A percentile compares a stretch with the other conserved stretches of the same genome.
Conservation (phyloP, 1,140 invertebrate species). For the Drosophila virilis region DNA sequence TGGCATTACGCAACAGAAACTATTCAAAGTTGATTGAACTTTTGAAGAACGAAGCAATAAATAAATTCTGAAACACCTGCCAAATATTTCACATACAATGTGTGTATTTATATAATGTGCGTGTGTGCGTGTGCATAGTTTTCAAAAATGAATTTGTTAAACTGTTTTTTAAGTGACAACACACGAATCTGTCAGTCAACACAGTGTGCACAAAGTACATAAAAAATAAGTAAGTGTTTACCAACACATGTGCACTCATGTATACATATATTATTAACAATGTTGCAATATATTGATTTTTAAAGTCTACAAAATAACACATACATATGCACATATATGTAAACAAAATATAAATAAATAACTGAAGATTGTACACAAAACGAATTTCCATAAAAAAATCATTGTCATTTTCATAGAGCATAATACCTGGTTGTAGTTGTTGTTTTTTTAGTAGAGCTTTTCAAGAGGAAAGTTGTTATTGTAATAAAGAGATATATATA, state of each 20-base stretch:
- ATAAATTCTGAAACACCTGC: constrained; percentile 17
- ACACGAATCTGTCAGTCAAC: constrained; percentile 27
- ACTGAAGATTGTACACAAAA: constrained; percentile 14
- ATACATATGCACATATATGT: background rate
- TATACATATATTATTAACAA: background rate
- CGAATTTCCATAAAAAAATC: constrained; percentile 3
- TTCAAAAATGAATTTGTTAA: constrained; percentile 26
- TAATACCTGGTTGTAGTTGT: constrained; percentile 78
- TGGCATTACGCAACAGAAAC: background rate
- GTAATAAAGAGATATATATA: constrained; percentile 20
- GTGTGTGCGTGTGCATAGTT: background rate
- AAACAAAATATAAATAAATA: constrained; percentile 9
- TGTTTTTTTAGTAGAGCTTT: constrained; percentile 81
- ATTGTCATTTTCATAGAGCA: constrained; percentile 18
- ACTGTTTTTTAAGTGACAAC: constrained; percentile 30
- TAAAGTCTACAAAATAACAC: constrained; percentile 15
- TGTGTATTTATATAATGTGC: background rate
- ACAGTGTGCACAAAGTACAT: constrained; percentile 36
- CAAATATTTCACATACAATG: constrained; percentile 7
- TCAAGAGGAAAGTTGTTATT: constrained; percentile 50
- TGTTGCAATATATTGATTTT: constrained; percentile 7
- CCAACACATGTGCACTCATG: constrained; percentile 4
- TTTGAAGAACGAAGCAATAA: background rate
- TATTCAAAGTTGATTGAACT: constrained; percentile 25
- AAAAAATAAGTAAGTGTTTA: constrained; percentile 9